These are phyloP conservation scores for Drepana arcuata DNA, from an alignment of 1,140 invertebrate genomes.

Conservation along the genomic window DNA sequence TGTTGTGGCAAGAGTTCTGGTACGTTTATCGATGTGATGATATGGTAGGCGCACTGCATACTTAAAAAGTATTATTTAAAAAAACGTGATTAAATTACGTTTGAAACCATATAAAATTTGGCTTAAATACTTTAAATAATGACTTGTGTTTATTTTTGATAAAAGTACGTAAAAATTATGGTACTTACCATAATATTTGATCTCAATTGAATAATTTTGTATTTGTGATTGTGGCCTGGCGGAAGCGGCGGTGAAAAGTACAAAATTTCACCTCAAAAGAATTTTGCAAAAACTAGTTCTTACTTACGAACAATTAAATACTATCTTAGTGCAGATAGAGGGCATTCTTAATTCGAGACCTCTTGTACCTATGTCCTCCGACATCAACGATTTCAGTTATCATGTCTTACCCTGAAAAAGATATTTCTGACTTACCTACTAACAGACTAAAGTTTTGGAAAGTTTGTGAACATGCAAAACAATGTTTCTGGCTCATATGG, in stretches of 20 bases:
- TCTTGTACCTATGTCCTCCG: too few species aligned
- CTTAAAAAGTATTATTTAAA: neutral
- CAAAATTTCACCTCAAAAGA: neutral
- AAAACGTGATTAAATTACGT: neutral
- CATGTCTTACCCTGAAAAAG: conserved; percentile 5
- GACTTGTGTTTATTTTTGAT: conserved; percentile 1
- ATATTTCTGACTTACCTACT: conserved; percentile 1
- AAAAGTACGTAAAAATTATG: neutral
- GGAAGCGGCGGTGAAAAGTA: too few species aligned
- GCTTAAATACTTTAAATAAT: neutral
- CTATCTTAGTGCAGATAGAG: too few species aligned
- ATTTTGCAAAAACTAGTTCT: neutral
- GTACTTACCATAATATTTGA: conserved; percentile 1
- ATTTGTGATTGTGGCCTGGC: too few species aligned
- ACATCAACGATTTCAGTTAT: too few species aligned
- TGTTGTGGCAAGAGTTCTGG: too few species aligned
- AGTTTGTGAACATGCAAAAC: conserved; percentile 3
- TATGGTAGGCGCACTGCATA: too few species aligned
- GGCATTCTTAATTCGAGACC: too few species aligned
- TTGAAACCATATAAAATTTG: neutral
- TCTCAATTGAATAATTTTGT: conserved; percentile 1
- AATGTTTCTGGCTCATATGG: conserved; percentile 31
- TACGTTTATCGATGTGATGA: too few species aligned
- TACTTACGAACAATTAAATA: neutral
- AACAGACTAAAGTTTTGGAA: conserved; percentile 10